phyloP scores from a whole-genome alignment of 1,140 invertebrate genomes.

The Ganaspis sp. region DNA sequence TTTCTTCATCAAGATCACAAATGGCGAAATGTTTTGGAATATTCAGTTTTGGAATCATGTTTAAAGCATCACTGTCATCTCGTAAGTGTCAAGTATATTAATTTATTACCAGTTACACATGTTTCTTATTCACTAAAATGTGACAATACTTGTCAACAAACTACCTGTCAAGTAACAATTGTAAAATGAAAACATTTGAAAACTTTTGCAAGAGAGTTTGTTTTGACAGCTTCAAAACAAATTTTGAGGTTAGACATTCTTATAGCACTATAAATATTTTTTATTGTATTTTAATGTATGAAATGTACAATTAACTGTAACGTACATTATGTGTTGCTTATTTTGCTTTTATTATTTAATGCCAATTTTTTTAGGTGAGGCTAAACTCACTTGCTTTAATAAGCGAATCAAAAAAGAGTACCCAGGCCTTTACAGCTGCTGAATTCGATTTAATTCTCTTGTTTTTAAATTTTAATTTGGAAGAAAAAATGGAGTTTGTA shows the following conservation, averaged over 20 bases:
- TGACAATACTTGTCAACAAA: no score
- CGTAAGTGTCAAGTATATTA: constrained; percentile 56
- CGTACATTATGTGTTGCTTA: constrained; percentile 6
- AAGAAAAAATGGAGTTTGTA: constrained; percentile 81
- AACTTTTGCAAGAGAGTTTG: no score
- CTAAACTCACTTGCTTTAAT: constrained; percentile 80
- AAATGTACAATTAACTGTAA: constrained; percentile 24
- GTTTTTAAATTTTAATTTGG: constrained; percentile 84
- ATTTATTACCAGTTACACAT: constrained; percentile 21
- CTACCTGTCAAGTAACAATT: no score
- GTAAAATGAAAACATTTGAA: no score
- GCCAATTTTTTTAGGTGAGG: constrained; percentile 68
- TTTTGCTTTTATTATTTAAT: constrained; percentile 16
- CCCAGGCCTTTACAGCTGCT: constrained; percentile 78
- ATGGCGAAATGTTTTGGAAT: constrained; percentile 69
- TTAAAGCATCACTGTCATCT: constrained; percentile 70
- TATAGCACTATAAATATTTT: constrained; percentile 36
- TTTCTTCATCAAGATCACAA: constrained; percentile 42
- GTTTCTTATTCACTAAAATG: no score
- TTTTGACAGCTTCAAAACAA: background rate
- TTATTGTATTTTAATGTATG: constrained; percentile 32
- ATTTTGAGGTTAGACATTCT: constrained; percentile 33
- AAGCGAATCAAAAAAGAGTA: constrained; percentile 85
- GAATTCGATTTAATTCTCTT: constrained; percentile 83
- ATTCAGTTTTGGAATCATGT: constrained; percentile 65